Evolutionary conservation across 2,888 invertebrate species (phyloP), one percentile per base, ranked within the genome.

Genomic region (Cheilosia pagana): DNA sequence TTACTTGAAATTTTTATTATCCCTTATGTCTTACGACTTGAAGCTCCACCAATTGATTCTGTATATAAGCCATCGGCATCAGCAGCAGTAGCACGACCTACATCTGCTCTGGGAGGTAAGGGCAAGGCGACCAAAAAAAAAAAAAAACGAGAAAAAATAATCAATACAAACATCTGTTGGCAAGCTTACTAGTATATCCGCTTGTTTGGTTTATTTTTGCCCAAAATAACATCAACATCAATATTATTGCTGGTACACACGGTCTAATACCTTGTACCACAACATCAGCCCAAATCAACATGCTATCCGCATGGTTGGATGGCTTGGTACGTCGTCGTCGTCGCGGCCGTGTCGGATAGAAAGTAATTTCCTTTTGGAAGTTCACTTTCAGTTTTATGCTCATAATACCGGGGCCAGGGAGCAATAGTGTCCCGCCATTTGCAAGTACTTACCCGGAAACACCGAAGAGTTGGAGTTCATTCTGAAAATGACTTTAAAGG

Each of bases 191-290:
- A n/a, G 8, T 31, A 3, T 43, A 55, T 23, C 63, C 70, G 63
- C 43, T 70, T 81, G 81, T 76, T 82, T 60, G 77, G 65, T 60
- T 67, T 70, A 70, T 50, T 59, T 71, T 41, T 53, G 65, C 39
- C 71, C 59, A 71, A 65, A 81, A 59, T 71, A 71, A 81, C 70
- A 81, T 62, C 57, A 75, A 81, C 75, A 81, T 35, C 67, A 68
- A 55, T 53, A 68, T 68, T 65, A 52, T 67, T 52, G 21, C 28
- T 21, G 45, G 25, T 45, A 68, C 62, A 59, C 59, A 53, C 59
- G 50, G 65, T 65, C 60, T 43, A 77, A 53, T 60, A 76, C 81
- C 81, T 70, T 65, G 62, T 41, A 57, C 62, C 81, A 53, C 60
- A 52, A 55, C 23, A 62, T 48, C 67, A 21, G 39, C 31, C 50